A percentile compares a stretch with the other conserved stretches of the same genome.
Evolutionary conservation across 1,140 invertebrate genomes (phyloP).

Genomic region (Rhopalosiphum maidis): DNA sequence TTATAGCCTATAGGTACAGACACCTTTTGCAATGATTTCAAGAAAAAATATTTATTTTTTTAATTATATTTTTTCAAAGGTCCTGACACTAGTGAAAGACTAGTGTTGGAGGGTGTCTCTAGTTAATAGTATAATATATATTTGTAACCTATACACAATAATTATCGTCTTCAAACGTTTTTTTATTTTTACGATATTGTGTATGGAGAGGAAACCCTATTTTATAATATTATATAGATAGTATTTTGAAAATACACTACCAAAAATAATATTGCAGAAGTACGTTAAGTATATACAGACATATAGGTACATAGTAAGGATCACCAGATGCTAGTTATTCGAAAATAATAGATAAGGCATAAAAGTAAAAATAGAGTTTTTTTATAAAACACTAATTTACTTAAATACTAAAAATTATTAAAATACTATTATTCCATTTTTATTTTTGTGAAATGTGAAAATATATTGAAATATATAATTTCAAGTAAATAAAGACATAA

Average conservation of each 20-base stretch:
- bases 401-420: neutral
- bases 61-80: neutral
- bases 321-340: neutral
- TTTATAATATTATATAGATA: neutral
- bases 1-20: neutral
- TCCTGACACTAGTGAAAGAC: neutral
- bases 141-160: neutral
- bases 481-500: no score
- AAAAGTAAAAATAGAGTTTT: neutral
- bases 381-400: neutral
- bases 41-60: neutral
- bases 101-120: neutral
- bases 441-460: neutral
- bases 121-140: neutral
- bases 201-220: neutral
- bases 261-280: neutral
- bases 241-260: neutral
- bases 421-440: no score
- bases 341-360: neutral
- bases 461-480: neutral
- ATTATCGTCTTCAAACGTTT: neutral
- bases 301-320: neutral
- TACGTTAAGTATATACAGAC: neutral
- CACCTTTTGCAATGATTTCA: neutral
- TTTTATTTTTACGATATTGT: neutral